Conservation (phyloP, 53 echinoderm and acorn worm species). For the Echinometra lucunter region DNA sequence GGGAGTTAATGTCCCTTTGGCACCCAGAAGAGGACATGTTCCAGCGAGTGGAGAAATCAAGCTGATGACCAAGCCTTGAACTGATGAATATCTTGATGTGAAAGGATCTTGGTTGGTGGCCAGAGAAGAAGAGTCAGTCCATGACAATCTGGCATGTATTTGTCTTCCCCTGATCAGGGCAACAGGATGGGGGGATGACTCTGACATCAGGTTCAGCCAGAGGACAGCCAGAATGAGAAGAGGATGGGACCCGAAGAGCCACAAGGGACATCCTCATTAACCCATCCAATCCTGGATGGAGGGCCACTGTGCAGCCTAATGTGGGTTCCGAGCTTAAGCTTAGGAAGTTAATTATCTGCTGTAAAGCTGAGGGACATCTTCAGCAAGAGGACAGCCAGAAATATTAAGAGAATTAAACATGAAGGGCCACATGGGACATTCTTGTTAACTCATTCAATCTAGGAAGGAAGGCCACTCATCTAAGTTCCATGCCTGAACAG, state of each 20-base stretch:
- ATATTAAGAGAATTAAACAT: no score
- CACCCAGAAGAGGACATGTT: background rate
- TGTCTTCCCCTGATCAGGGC: conserved; percentile 11
- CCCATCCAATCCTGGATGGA: background rate
- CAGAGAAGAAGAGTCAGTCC: background rate
- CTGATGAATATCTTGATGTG: background rate
- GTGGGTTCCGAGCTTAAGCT: background rate
- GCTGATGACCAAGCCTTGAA: background rate
- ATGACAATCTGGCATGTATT: conserved; percentile 64
- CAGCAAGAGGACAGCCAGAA: background rate
- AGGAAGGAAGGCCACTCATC: no score
- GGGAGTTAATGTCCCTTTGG: background rate
- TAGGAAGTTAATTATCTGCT: background rate
- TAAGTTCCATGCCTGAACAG: no score
- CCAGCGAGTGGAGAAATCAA: background rate
- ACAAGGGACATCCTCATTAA: conserved; percentile 1
- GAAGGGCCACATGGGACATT: no score
- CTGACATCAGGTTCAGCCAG: conserved; percentile 38
- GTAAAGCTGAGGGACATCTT: background rate
- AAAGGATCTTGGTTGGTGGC: conserved; percentile 19
- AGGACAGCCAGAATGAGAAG: conserved; percentile 56
- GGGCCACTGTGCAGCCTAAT: background rate
- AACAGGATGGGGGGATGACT: conserved; percentile 44
- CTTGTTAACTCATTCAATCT: no score
- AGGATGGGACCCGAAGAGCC: conserved; percentile 1